A percentile compares a stretch with the other conserved stretches of the same genome.
Evolutionary conservation across 2,888 invertebrate genomes (phyloP).

Genomic region (Drosophila mimica): DNA sequence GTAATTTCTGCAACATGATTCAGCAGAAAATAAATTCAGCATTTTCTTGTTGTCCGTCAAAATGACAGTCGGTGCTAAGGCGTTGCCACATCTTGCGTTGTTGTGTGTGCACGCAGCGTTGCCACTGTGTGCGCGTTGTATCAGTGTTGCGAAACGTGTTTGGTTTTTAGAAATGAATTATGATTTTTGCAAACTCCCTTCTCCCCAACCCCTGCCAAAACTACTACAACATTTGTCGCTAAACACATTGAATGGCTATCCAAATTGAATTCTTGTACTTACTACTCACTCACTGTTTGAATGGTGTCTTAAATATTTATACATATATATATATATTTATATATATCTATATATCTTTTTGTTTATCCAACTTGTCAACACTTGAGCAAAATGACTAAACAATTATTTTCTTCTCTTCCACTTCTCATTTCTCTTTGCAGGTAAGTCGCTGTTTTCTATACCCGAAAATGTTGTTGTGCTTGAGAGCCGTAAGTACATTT

Average conservation of each 20-base stretch:
- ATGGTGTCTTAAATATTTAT: constrained; percentile 44
- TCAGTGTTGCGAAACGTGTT: constrained; percentile 5
- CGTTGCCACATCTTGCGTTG: not conserved
- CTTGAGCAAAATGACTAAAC: constrained; percentile 35
- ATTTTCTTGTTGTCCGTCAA: not conserved
- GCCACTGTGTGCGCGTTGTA: not conserved
- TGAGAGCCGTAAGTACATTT: constrained; percentile 80
- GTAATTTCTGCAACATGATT: constrained; percentile 7
- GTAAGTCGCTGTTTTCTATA: constrained; percentile 81
- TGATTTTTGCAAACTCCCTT: not conserved
- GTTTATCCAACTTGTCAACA: constrained; percentile 2
- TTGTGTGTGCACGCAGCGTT: not conserved
- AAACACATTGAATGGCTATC: constrained; percentile 68
- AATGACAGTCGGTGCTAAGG: not conserved
- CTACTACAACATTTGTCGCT: constrained; percentile 75
- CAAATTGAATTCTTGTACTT: constrained; percentile 73
- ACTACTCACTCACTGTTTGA: constrained; percentile 78
- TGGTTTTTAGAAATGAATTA: not conserved
- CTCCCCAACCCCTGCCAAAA: not conserved
- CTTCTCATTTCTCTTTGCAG: constrained; percentile 48
- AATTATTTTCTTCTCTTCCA: constrained; percentile 29
- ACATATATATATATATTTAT: constrained; percentile 2
- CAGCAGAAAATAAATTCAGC: constrained; percentile 10
- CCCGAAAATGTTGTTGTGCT: constrained; percentile 81
- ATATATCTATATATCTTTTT: constrained; percentile 7